Conservation (phyloP, 2,888 invertebrate genomes). For the Ormyrus labotus region DNA sequence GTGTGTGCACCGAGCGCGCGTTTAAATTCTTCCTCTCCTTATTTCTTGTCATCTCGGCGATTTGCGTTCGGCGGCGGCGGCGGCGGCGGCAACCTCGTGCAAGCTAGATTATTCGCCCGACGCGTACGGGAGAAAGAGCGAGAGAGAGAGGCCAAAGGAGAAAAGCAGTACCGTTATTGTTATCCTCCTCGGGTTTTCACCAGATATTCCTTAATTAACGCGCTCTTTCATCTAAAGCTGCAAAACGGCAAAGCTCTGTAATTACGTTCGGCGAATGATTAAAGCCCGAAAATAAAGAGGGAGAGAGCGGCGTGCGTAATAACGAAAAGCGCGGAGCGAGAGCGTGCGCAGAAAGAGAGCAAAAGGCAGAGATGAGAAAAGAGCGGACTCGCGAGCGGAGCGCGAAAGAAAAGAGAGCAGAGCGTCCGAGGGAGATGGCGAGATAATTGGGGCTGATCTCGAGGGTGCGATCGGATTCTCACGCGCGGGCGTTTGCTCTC, state of each 20-base stretch:
- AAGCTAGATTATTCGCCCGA: conserved; percentile 33
- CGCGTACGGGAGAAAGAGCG: not conserved
- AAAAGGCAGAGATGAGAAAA: conserved; percentile 29
- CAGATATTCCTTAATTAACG: too few relatives aligned
- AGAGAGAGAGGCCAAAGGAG: not conserved
- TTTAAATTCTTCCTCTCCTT: conserved; percentile 47
- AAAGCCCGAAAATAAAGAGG: conserved; percentile 6
- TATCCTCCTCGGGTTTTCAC: not conserved
- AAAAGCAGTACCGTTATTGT: conserved; percentile 9
- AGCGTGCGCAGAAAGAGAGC: conserved; percentile 7
- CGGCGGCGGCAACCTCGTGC: conserved; percentile 23
- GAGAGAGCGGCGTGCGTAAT: conserved; percentile 34
- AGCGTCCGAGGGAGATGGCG: conserved; percentile 37
- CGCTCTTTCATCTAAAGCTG: not conserved
- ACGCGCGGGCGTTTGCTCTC: conserved; percentile 46
- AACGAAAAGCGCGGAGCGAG: conserved; percentile 39
- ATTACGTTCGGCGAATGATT: conserved; percentile 48
- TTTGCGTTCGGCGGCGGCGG: conserved; percentile 34
- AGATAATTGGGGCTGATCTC: conserved; percentile 58
- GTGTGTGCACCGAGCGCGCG: not conserved
- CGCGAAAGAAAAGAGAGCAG: conserved; percentile 39
- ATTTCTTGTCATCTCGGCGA: conserved; percentile 42
- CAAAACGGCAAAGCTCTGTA: conserved; percentile 32
- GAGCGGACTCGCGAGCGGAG: not conserved
- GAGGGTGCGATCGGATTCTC: conserved; percentile 58